Evolutionary conservation across 2,113 vertebrate species (phyloP).

Genomic region (Lycaon pictus): DNA sequence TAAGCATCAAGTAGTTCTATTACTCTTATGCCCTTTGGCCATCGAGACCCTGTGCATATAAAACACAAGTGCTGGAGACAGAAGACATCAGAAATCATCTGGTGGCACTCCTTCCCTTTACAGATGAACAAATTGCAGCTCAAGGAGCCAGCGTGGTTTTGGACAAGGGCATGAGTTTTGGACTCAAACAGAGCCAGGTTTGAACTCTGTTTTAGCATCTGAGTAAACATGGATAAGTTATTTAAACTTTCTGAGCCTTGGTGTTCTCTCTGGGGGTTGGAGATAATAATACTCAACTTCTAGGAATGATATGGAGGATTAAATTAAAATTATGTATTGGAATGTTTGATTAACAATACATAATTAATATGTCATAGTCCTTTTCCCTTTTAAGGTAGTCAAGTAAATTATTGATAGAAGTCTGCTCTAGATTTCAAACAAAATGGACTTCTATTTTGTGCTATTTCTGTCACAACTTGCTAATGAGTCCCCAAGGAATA

Average conservation of each 20-base stretch:
- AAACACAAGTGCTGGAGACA: not conserved
- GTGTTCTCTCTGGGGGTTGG: not conserved
- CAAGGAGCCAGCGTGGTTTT: not conserved
- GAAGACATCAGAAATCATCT: not conserved
- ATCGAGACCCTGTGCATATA: not conserved
- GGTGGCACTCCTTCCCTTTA: not conserved
- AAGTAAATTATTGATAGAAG: not conserved
- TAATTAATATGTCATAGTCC: not conserved
- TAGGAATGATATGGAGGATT: not conserved
- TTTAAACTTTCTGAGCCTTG: not conserved
- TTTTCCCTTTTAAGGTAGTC: not conserved
- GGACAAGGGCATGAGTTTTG: not conserved
- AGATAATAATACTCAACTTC: not conserved
- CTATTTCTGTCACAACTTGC: not conserved
- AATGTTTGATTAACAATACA: not conserved
- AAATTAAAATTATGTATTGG: slow-evolving; percentile 26
- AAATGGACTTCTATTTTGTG: not conserved
- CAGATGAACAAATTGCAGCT: not conserved
- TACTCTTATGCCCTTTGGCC: not conserved
- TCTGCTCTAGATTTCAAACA: not conserved
- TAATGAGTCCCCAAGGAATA: not conserved
- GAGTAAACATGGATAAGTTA: not conserved
- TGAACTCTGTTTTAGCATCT: not conserved
- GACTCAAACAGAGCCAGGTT: not conserved
- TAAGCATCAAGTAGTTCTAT: not conserved